These are phyloP conservation scores for Dryas iulia DNA, from an alignment of 1,140 invertebrate genomes.

Conservation along the genomic window DNA sequence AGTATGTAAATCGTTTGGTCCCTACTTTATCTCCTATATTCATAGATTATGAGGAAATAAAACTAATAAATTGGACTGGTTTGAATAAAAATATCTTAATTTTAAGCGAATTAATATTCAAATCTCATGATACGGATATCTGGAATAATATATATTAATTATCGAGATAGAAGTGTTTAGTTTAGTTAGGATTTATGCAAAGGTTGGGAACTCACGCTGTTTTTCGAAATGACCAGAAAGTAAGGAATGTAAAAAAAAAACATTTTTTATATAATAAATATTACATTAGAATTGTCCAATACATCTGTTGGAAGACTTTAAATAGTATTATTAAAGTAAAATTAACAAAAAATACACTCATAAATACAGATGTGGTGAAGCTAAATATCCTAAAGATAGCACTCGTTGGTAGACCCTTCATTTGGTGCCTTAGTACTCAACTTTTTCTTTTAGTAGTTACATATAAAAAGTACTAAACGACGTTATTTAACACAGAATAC, in stretches of 20 bases:
- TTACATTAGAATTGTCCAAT: no score
- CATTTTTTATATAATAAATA: no score
- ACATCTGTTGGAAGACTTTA: no score
- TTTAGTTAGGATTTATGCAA: not conserved
- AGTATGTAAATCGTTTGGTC: constrained; percentile 65
- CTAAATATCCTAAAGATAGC: no score
- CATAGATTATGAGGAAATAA: constrained; percentile 19
- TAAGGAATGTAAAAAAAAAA: not conserved
- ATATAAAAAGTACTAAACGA: no score
- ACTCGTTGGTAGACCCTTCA: no score
- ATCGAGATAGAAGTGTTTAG: not conserved
- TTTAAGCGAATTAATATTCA: not conserved
- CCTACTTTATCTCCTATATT: constrained; percentile 31
- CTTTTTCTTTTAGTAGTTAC: no score
- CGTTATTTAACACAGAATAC: no score
- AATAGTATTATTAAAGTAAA: no score
- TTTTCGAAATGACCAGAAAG: not conserved
- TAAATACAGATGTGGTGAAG: no score
- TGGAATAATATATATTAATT: not conserved
- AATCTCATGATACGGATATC: not conserved
- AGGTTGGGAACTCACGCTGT: not conserved
- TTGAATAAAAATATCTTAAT: not conserved
- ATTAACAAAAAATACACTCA: no score
- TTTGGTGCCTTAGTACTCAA: no score
- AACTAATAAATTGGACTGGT: constrained; percentile 5